Percentiles rank a stretch among this genome's conserved stretches.
These are phyloP conservation scores for Campopleginae sp. DNA, from an alignment of 2,888 invertebrate genomes.

Conservation along the genomic window DNA sequence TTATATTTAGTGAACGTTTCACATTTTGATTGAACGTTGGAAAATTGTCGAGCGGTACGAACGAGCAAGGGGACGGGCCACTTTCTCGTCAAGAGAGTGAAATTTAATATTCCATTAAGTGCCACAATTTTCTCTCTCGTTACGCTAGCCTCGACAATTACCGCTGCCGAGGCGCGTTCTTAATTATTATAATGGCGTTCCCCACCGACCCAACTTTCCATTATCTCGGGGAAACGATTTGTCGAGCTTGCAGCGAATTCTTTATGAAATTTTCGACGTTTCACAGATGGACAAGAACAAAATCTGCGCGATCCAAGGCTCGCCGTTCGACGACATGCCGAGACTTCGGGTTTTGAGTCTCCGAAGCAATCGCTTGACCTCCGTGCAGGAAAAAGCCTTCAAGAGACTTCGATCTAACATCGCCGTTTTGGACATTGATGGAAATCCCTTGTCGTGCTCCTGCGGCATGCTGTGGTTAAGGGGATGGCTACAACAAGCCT, in stretches of 20 bases:
- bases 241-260: no score
- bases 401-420: slow-evolving; percentile 92
- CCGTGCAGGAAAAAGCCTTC: slow-evolving; percentile 90
- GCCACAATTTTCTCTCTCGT: slow-evolving; percentile 71
- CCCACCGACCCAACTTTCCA: background rate
- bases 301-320: slow-evolving; percentile 92
- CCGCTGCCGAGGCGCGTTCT: slow-evolving; percentile 75
- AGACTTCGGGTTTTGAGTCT: slow-evolving; percentile 92
- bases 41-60: slow-evolving; percentile 35
- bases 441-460: slow-evolving; percentile 93
- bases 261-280: background rate
- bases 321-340: slow-evolving; percentile 94
- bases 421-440: slow-evolving; percentile 93
- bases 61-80: slow-evolving; percentile 30
- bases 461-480: slow-evolving; percentile 94
- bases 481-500: slow-evolving; percentile 92
- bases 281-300: slow-evolving; percentile 91
- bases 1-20: no score
- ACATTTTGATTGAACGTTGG: background rate
- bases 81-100: slow-evolving; percentile 81
- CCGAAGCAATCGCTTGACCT: slow-evolving; percentile 90
- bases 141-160: slow-evolving; percentile 75
- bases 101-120: slow-evolving; percentile 72
- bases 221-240: no score
- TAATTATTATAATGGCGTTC: slow-evolving; percentile 73